phyloP scores from a whole-genome alignment of 2,888 invertebrate species.

The Dascillus cervinus region DNA sequence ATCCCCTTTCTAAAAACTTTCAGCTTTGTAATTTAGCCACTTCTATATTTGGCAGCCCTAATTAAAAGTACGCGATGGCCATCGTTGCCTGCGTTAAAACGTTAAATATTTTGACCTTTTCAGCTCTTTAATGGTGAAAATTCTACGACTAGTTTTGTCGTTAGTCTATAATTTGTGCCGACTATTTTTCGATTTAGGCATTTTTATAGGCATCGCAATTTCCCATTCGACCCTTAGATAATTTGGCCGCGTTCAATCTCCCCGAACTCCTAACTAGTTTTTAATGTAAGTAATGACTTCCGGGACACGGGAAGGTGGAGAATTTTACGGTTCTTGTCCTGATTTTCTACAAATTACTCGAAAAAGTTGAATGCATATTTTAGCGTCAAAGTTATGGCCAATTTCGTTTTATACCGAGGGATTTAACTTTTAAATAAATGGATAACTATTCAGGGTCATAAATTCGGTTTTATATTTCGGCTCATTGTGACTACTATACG shows the following conservation, averaged over 20 bases:
- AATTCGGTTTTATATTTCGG: no score
- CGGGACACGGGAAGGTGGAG: slow-evolving; percentile 24
- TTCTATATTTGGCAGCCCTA: no score
- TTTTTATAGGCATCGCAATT: slow-evolving; percentile 23
- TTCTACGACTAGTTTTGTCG: no score
- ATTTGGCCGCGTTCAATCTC: slow-evolving; percentile 25
- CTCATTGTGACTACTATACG: no score
- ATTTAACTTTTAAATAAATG: no score
- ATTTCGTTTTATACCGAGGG: no score
- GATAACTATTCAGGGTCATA: no score
- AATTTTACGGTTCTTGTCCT: slow-evolving; percentile 28
- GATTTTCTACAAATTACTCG: slow-evolving; percentile 24
- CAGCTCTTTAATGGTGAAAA: no score
- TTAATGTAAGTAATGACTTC: slow-evolving; percentile 31
- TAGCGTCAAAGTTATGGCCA: slow-evolving; percentile 20
- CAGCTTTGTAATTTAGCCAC: no score
- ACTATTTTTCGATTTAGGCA: slow-evolving; percentile 20
- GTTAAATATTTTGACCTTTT: no score
- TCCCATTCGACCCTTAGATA: slow-evolving; percentile 27
- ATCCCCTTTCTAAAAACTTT: background rate
- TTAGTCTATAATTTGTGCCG: slow-evolving; percentile 10
- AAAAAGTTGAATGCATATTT: slow-evolving; percentile 24
- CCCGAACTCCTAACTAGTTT: slow-evolving; percentile 28
- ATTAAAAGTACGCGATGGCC: no score
- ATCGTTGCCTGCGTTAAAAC: no score